Percentiles rank a stretch among this genome's conserved stretches.
These are phyloP conservation scores for Tapirus terrestris DNA, from an alignment of 2,113 vertebrate genomes.

Conservation along the genomic window DNA sequence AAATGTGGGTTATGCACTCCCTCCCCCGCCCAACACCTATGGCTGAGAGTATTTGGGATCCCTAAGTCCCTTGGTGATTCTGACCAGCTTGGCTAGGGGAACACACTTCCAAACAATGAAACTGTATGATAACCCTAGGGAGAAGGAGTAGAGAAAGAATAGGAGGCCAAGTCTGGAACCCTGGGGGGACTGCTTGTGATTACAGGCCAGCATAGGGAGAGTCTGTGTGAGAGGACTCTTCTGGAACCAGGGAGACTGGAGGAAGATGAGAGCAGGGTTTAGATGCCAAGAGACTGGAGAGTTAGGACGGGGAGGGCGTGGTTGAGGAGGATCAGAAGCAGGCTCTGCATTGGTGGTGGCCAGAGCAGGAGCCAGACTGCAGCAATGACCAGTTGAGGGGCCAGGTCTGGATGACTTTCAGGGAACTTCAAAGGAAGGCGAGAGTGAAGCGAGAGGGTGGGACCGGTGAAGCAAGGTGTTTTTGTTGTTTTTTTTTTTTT, in stretches of 20 bases:
- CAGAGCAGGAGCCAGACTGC: neutral
- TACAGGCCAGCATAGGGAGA: too few relatives aligned
- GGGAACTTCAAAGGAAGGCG: neutral
- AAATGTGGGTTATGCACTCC: neutral
- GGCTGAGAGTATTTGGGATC: neutral
- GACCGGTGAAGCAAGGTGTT: neutral
- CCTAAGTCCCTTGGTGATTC: neutral
- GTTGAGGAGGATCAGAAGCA: neutral
- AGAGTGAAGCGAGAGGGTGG: neutral
- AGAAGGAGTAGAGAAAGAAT: neutral
- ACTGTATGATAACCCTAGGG: neutral
- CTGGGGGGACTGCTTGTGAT: neutral
- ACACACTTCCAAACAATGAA: neutral
- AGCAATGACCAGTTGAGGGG: rapidly evolving
- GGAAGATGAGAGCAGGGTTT: neutral
- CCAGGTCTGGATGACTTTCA: neutral
- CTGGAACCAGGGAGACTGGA: neutral
- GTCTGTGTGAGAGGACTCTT: neutral
- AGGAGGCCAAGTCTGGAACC: neutral
- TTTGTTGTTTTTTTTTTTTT: neutral
- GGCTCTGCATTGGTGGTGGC: neutral
- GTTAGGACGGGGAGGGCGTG: neutral
- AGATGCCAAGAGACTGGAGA: neutral
- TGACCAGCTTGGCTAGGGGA: neutral
- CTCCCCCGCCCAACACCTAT: rapidly evolving